Base-by-base conservation (phyloP, 1,140 invertebrate species). In the Chironomus tepperi region DNA sequence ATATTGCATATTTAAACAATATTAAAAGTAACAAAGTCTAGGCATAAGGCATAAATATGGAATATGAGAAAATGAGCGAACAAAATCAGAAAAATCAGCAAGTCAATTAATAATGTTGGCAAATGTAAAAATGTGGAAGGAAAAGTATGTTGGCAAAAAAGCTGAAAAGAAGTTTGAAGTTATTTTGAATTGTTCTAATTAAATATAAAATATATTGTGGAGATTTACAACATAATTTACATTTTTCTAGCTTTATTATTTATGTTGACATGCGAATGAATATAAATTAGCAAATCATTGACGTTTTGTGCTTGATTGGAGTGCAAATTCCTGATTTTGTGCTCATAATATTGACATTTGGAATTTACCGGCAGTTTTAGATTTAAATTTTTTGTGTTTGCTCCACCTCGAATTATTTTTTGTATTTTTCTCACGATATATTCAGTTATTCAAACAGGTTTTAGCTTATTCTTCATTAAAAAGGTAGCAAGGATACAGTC, bases 141-240 rank as follows among this genome's bases (percentile, higher is more conserved):
- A 34, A 34, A 34, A 34, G 24, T 34, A 34, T 34, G 24, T 34
- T 34, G 24, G 24, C 24, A 34, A 34, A 34, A 34, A 34, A 34
- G 5, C 2, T 12, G 9, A 57, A 57, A 57, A n/a, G 10, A n/a
- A 57, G 47, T 57, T 57, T 57, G 47, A n/a, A 57, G 47, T 57
- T 57, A 57, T 57, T 57, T 57, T 57, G 47, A 57, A 57, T 57
- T 57, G 47, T 57, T 57, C n/a, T 57, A 57, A 57, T 57, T 57
- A 57, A 57, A 57, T 57, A n/a, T 57, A 57, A 57, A 57, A 57
- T 57, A 57, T 10, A 57, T n/a, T 12, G 47, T 57, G 47, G 9
- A 12, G 47, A 57, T 57, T 57, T 57, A 57, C n/a, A 57, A 57
- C 47, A 57, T 57, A 57, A 57, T 57, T 57, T 57, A 57, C 47